Evolutionary conservation across 2,888 invertebrate species (phyloP), one percentile per base, ranked within the genome.

Genomic region (Caenorhabditis parvicauda): DNA sequence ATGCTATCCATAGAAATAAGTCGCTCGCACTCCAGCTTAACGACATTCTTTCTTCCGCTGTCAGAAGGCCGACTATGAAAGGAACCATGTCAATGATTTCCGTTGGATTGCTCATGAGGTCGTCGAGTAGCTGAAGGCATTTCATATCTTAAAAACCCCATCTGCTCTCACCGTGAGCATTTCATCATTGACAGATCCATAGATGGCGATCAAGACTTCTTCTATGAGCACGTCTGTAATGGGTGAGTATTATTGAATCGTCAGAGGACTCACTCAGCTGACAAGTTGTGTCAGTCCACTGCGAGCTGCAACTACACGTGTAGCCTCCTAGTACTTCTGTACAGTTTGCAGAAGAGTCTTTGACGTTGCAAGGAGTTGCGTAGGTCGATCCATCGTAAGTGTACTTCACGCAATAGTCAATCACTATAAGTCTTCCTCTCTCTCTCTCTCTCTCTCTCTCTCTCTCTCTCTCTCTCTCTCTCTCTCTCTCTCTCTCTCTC

Each of bases 81-180:
- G 72, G 72, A 9, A 72, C 60, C 58, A 68, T 60, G 45, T 70
- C 70, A n/a, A 58, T 63, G 45, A 72, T 67, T 37, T 57, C 38
- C 1, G 64, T 58, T 0, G 72, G 70, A 29, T 70, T 65, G 28
- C 24, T 38, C 54, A 70, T 54, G 3, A 72, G 42, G 25, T 72
- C 65, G 19, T 70, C 59, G 3, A 68, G 42, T 4, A 70, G 49
- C 70, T 70, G 51, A 39, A 63, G 41, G n/a, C 1, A 21, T 17
- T n/a, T 14, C 35, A 32, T 12, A 32, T 12, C 35, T 32, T 32
- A 12, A 32, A 32, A 32, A 32, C n/a, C 9, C 9, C n/a, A 12
- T 32, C n/a, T 32, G 35, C 9, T 12, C 35, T 32, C 9, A 32
- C 35, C 35, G n/a, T 32, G 35, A 67, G 53, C 64, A 67, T 64